Conservation (phyloP, 2,888 invertebrate species). For the Tipula confusa region DNA sequence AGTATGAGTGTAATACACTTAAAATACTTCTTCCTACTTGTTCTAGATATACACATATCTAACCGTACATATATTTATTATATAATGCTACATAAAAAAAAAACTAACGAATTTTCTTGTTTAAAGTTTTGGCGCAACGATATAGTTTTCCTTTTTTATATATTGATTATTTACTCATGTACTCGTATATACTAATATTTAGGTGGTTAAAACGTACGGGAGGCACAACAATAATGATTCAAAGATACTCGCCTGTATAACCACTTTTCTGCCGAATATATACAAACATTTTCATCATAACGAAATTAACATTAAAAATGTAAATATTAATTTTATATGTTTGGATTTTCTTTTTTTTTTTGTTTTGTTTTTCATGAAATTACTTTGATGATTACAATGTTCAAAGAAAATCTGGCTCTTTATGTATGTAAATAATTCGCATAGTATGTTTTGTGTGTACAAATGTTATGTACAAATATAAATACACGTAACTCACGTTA, state of each 20-base stretch:
- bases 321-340: conserved; percentile 16
- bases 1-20: neutral
- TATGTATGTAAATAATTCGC: neutral
- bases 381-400: neutral
- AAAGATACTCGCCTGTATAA: neutral
- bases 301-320: conserved; percentile 6
- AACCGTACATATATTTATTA: too few relatives aligned
- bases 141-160: neutral
- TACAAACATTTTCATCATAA: neutral
- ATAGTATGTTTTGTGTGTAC: neutral
- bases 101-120: neutral
- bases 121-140: neutral
- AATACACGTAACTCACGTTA: too few relatives aligned
- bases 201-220: neutral
- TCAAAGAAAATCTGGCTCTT: neutral
- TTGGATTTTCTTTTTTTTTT: neutral
- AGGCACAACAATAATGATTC: neutral
- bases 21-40: neutral
- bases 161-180: neutral
- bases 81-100: neutral
- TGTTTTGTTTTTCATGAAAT: neutral
- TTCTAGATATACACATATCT: neutral
- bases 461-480: too few relatives aligned
- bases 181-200: neutral
- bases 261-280: neutral